Percentiles rank a stretch among this genome's conserved stretches.
phyloP scores from a whole-genome alignment of 2,113 vertebrate species.

The Pygoscelis antarcticus region DNA sequence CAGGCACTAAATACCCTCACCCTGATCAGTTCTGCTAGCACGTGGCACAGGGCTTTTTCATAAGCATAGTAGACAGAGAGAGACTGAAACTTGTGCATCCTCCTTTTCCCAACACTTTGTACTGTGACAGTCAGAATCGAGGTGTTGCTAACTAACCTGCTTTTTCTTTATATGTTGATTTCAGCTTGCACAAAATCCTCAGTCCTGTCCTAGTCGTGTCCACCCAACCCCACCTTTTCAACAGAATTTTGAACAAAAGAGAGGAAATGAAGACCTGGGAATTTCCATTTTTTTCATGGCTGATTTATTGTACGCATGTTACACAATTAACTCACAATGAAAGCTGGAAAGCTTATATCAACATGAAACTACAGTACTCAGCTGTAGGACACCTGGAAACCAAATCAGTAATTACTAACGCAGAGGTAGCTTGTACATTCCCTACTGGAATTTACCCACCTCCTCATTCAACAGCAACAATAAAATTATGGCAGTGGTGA shows the following conservation, averaged over 20 bases:
- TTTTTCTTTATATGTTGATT: background rate
- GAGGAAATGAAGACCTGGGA: background rate
- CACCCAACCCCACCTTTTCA: background rate
- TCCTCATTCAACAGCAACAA: background rate
- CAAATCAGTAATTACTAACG: slow-evolving; percentile 13
- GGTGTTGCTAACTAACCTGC: background rate
- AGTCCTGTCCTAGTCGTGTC: background rate
- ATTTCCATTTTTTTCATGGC: background rate
- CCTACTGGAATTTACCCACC: slow-evolving; percentile 21
- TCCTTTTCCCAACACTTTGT: background rate
- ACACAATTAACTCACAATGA: background rate
- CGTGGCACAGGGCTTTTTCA: background rate
- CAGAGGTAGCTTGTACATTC: background rate
- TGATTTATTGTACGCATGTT: background rate
- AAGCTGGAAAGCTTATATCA: background rate
- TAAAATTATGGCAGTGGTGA: background rate
- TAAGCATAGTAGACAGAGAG: background rate
- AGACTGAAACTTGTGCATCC: background rate
- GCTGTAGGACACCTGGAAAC: slow-evolving; percentile 22
- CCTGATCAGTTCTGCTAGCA: background rate
- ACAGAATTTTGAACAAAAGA: background rate
- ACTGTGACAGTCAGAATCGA: background rate
- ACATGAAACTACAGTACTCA: background rate
- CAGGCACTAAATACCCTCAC: background rate
- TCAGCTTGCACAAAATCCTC: background rate